Evolutionary conservation across 2,797 vertebrate species (phyloP).

Genomic region (Pampus argenteus): DNA sequence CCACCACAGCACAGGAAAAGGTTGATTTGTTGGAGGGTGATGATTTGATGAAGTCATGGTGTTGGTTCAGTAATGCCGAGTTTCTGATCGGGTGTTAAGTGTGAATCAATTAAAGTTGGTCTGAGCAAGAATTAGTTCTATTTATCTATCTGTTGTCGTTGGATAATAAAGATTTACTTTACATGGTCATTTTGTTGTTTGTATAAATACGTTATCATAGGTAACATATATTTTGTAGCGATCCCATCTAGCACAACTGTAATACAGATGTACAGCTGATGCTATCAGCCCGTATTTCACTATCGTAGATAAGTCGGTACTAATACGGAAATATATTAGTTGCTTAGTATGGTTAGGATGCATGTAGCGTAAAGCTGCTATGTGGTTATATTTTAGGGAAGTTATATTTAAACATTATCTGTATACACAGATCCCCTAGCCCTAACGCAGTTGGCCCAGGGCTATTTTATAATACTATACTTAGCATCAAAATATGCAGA

Average conservation of each 20-base stretch:
- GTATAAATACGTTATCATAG: neutral
- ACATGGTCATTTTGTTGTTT: neutral
- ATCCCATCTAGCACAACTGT: neutral
- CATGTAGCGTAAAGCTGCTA: neutral
- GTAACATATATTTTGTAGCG: neutral
- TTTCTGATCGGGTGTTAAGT: neutral
- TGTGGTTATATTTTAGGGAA: neutral
- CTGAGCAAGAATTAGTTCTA: neutral
- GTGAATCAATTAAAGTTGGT: conserved; percentile 6
- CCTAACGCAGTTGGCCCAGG: neutral
- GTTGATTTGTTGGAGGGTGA: neutral
- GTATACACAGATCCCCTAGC: neutral
- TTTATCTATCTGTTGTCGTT: neutral
- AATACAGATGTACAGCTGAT: neutral
- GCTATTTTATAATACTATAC: neutral
- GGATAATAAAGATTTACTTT: neutral
- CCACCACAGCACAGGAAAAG: neutral
- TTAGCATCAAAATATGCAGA: neutral
- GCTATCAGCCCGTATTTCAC: neutral
- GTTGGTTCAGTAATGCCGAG: neutral
- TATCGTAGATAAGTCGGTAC: neutral
- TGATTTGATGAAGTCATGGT: neutral
- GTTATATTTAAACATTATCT: neutral
- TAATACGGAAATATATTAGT: neutral
- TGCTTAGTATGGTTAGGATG: neutral